These are phyloP conservation scores for Lateolabrax maculatus DNA, from an alignment of 2,797 vertebrate genomes.

Conservation along the genomic window DNA sequence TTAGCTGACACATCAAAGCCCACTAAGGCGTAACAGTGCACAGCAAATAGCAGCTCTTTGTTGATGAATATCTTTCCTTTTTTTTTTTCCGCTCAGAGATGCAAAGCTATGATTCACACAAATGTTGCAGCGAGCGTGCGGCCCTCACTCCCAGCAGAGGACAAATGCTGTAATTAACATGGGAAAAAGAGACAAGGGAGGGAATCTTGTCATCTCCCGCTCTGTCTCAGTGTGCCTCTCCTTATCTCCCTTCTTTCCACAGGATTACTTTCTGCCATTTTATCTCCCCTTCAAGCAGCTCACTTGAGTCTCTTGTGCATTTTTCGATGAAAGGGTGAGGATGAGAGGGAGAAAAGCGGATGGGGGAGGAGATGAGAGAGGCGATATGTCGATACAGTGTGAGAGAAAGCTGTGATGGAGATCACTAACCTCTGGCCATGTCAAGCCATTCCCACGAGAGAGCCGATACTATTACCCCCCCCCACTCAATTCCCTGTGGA, in stretches of 20 bases:
- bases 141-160: slow-evolving; percentile 30
- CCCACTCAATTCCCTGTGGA: slow-evolving; percentile 8
- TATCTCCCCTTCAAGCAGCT: slow-evolving; percentile 40
- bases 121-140: neutral
- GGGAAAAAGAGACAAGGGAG: slow-evolving; percentile 23
- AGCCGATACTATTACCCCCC: slow-evolving; percentile 25
- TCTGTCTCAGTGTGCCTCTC: slow-evolving; percentile 26
- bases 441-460: slow-evolving; percentile 53
- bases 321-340: slow-evolving; percentile 46
- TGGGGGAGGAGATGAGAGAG: slow-evolving; percentile 21
- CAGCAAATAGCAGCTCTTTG: slow-evolving; percentile 55
- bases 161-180: slow-evolving; percentile 63
- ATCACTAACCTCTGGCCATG: slow-evolving; percentile 55
- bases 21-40: slow-evolving; percentile 13
- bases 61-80: slow-evolving; percentile 51
- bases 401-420: slow-evolving; percentile 27
- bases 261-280: slow-evolving; percentile 51
- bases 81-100: slow-evolving; percentile 27
- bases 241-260: slow-evolving; percentile 50
- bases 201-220: slow-evolving; percentile 59
- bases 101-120: slow-evolving; percentile 37
- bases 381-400: slow-evolving; percentile 32
- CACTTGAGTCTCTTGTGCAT: slow-evolving; percentile 20
- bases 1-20: slow-evolving; percentile 51
- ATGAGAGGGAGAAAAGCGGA: neutral